Evolutionary conservation across 2,888 invertebrate genomes (phyloP).

Genomic region (Caenorhabditis sp.): DNA sequence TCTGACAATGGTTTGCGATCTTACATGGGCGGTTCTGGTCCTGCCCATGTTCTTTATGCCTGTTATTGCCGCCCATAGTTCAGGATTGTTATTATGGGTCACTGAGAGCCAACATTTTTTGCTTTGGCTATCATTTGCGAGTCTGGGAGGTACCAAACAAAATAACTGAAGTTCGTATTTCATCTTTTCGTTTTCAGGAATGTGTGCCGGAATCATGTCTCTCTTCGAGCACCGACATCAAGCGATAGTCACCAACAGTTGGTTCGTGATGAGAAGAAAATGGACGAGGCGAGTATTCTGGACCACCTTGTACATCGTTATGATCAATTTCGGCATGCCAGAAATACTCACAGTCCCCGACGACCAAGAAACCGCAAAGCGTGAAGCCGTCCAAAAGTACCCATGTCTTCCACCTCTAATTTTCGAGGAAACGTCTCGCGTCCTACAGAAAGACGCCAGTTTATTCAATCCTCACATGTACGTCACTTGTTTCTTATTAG

Average conservation of each 20-base stretch:
- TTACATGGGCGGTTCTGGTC: constrained; percentile 23
- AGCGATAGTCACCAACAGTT: constrained; percentile 35
- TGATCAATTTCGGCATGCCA: constrained; percentile 49
- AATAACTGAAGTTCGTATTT: too few species aligned
- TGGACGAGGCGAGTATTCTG: constrained; percentile 26
- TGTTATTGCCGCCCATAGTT: constrained; percentile 27
- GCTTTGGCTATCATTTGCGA: constrained; percentile 46
- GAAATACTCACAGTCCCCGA: constrained; percentile 48
- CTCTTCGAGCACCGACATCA: constrained; percentile 54
- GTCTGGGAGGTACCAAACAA: constrained; percentile 38
- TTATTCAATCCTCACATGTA: constrained; percentile 61
- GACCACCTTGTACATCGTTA: constrained; percentile 21
- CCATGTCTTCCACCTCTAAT: constrained; percentile 42
- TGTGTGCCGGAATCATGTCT: constrained; percentile 27
- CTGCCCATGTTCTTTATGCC: constrained; percentile 44
- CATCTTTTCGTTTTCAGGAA: too few species aligned
- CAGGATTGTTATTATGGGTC: constrained; percentile 15
- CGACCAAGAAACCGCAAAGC: constrained; percentile 25
- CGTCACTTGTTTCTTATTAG: constrained; percentile 15
- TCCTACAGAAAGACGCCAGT: constrained; percentile 40
- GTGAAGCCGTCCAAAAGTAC: constrained; percentile 4
- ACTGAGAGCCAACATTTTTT: constrained; percentile 18
- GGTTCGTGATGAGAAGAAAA: constrained; percentile 48
- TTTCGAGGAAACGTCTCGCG: constrained; percentile 1
- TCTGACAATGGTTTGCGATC: constrained; percentile 44